Evolutionary conservation across 2,113 vertebrate species (phyloP), one percentile per base, ranked within the genome.

Genomic region (Dromiciops gliroides): DNA sequence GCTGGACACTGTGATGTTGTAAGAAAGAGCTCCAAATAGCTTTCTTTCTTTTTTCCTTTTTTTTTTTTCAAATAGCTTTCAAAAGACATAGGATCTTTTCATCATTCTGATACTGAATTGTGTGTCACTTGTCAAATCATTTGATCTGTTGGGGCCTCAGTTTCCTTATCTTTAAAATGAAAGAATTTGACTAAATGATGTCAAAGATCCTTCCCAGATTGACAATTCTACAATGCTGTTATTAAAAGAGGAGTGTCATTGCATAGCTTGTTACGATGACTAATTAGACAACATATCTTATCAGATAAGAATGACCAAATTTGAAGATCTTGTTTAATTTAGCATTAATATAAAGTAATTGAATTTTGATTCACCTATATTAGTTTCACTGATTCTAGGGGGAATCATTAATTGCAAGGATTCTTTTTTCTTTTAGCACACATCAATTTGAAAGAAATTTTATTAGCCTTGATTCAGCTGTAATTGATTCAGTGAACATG

Each of bases 401-500:
- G 47, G 94, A 91, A 37, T 8, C 75, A 90, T 93, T 28, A 92
- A n/a, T 92, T 93, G 91, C 89, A 95, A 94, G n/a, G 48, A 50
- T 25, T 96, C 93, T 90, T 94, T 90, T 83, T 94, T 50, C 44
- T 89, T 90, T 94, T 89, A 89, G 14, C 28, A 96, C 92, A 91
- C 19, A 90, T 31, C 14, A 0, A 11, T 93, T 94, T 97, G 96
- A 37, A 89, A 95, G 93, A 96, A 97, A 95, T 90, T 10, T 25
- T 48, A 89, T 93, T 96, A 96, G 92, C 16, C 53, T 92, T 96
- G 95, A 95, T 89, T 96, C 94, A 94, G 90, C 91, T 95, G 93
- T 47, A 56, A 75, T 93, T 92, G 60, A 96, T 98, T 97, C 37
- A 51, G 96, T 37, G 96, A 96, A 95, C 94, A 97, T 94, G n/a